These are phyloP conservation scores for Pandemis corylana DNA, from an alignment of 2,888 invertebrate genomes.

Conservation along the genomic window DNA sequence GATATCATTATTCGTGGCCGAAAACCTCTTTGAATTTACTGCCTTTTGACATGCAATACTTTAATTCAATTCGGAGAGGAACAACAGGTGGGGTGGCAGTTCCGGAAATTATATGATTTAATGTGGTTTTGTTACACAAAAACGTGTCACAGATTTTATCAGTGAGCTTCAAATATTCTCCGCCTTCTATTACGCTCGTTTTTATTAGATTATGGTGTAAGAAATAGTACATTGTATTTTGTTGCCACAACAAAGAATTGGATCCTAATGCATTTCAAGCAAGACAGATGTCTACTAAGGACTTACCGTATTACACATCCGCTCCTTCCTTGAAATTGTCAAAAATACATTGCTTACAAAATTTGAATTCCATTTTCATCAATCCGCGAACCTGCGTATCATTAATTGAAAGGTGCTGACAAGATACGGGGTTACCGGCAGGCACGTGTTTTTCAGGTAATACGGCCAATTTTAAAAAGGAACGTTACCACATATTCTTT, in stretches of 20 bases:
- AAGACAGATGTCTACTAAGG: background rate
- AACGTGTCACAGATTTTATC: constrained; percentile 77
- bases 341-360: constrained; percentile 42
- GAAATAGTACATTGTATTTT: background rate
- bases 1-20: constrained; percentile 77
- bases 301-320: background rate
- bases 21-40: constrained; percentile 69
- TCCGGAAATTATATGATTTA: constrained; percentile 55
- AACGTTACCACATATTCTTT: constrained; percentile 52
- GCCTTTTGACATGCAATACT: constrained; percentile 78
- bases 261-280: background rate
- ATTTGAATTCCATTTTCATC: constrained; percentile 54
- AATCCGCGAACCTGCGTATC: constrained; percentile 58
- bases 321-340: constrained; percentile 39
- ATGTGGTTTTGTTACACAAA: constrained; percentile 56
- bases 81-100: constrained; percentile 67
- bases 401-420: constrained; percentile 72
- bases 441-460: constrained; percentile 75
- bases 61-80: constrained; percentile 73
- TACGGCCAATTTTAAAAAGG: constrained; percentile 68
- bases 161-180: constrained; percentile 45
- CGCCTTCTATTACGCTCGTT: background rate
- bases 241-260: background rate
- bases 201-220: background rate
- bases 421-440: constrained; percentile 70